Base-by-base conservation (phyloP, 2,797 vertebrate species). In the Hylomyscus alleni region DNA sequence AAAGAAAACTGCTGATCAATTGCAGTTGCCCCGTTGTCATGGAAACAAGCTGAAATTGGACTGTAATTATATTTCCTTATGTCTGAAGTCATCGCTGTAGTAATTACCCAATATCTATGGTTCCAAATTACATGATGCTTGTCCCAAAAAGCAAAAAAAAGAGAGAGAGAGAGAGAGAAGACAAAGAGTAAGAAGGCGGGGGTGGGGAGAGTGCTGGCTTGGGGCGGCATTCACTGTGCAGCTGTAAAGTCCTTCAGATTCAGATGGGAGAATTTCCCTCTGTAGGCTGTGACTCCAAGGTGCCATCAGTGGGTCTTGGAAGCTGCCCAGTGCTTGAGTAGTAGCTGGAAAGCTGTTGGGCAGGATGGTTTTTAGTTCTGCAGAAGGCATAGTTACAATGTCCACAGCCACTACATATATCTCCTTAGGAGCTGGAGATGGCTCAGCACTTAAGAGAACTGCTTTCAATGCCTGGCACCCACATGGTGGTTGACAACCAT, bases 1-100 rank as follows among this genome's bases (percentile, higher is more conserved):
- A 96, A 96, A 96, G 90, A 97, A 97, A 97, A 97, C 93, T 97
- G 97, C 98, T 98, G 98, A 98, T 98, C 98, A 98, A 96, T 97
- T 93, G 88, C 93, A 97, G 62, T 97, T 97, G 81, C 86, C 95
- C 81, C 0, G 87, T 98, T 91, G 98, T 97, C 98, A 97, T 98
- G 96, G 98, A 97, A 97, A 98, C 97, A 93, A 90, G 81, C 90
- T 97, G 95, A 95, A 97, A 97, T 97, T 94, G 91, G 50, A 96
- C 95, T 96, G 44, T 97, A 98, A 98, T 98, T 98, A 94, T 95
- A 95, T 98, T 98, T 98, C 94, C 84, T 98, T 97, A 95, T 97
- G 96, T 97, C 94, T 96, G 96, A 97, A 97, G 96, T 98, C 97
- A 98, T 96, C 95, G 80, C 97, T 91, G 20, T 96, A 95, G 95